These are phyloP conservation scores for Diplogasteroides magnus DNA, from an alignment of 1,140 invertebrate genomes.

Conservation along the genomic window DNA sequence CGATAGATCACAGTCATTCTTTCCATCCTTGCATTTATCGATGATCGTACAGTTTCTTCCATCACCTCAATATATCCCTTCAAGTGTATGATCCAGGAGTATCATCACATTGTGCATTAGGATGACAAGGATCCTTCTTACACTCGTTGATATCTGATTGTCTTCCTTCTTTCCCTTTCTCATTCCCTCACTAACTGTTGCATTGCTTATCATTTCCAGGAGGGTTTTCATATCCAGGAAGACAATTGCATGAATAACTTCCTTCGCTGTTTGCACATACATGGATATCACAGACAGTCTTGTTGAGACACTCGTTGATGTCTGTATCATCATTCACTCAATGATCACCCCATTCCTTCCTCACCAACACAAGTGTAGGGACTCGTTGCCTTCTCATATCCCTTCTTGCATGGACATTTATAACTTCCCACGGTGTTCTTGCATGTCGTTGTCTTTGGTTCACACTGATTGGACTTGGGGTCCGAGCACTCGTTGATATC, in stretches of 20 bases:
- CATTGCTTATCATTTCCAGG: not conserved
- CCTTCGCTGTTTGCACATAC: not conserved
- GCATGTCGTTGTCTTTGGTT: not conserved
- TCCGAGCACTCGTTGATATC: slow-evolving; percentile 12
- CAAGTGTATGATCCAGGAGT: not conserved
- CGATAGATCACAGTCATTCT: not conserved
- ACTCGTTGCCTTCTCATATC: not conserved
- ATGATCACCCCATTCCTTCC: not conserved
- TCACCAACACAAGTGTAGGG: not conserved
- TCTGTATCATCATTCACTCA: not conserved
- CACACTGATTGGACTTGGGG: not conserved
- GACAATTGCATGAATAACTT: slow-evolving; percentile 3
- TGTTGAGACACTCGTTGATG: slow-evolving; percentile 12
- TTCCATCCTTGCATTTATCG: not conserved
- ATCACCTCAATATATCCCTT: not conserved
- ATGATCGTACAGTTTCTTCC: not conserved
- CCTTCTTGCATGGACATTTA: not conserved
- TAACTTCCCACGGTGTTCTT: slow-evolving; percentile 1
- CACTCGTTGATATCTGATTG: not conserved
- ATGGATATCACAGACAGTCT: slow-evolving; percentile 7
- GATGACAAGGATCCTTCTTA: not conserved
- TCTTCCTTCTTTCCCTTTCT: not conserved
- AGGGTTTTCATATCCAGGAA: not conserved
- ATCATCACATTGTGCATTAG: not conserved
- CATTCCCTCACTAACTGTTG: not conserved